Conservation (phyloP, 1,140 invertebrate genomes). For the Thaumetopoea pityocampa region DNA sequence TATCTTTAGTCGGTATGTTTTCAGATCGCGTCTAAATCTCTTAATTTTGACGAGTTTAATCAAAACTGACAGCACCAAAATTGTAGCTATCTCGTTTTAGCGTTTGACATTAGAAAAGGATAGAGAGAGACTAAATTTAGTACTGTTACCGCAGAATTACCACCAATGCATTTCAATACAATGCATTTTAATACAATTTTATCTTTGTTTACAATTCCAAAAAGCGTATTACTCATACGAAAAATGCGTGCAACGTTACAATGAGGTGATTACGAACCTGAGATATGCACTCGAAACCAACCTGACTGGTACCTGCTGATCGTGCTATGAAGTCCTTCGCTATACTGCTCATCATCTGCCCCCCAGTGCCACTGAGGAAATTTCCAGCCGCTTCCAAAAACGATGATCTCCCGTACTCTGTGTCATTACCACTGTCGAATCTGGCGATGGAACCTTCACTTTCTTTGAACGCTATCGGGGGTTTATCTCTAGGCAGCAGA, state of each 20-base stretch:
- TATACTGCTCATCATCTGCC: conserved; percentile 78
- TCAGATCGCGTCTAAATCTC: no score
- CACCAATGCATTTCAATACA: no score
- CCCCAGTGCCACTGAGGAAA: conserved; percentile 72
- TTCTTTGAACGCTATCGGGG: conserved; percentile 36
- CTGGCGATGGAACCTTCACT: conserved; percentile 39
- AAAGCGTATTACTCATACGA: conserved; percentile 31
- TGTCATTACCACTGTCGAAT: conserved; percentile 53
- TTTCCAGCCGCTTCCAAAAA: conserved; percentile 72
- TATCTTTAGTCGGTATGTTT: no score
- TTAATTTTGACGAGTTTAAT: no score
- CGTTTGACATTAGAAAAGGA: no score
- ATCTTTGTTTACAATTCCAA: no score
- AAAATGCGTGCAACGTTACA: conserved; percentile 46
- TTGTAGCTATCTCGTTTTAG: no score
- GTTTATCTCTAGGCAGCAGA: conserved; percentile 48
- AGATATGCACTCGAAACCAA: conserved; percentile 73
- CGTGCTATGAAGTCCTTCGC: conserved; percentile 81
- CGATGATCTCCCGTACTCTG: conserved; percentile 55
- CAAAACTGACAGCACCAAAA: no score
- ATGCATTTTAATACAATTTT: no score
- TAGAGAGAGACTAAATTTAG: no score
- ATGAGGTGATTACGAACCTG: conserved; percentile 69
- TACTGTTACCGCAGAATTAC: no score
- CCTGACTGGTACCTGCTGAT: conserved; percentile 81